Conservation (phyloP, 2,888 invertebrate species). For the Physocephala rufipes region DNA sequence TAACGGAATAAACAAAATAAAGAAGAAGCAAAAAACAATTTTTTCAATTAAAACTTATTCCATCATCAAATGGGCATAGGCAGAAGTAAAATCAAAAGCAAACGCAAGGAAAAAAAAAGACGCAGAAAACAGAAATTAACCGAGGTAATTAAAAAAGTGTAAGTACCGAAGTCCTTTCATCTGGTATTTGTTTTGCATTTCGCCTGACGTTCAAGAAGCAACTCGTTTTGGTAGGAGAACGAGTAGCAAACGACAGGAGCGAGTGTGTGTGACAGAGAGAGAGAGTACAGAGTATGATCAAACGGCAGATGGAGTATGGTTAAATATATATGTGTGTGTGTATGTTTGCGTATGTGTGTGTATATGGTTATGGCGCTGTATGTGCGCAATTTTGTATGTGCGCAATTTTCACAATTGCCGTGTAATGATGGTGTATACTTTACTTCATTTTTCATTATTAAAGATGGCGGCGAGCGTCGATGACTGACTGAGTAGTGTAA, state of each 20-base stretch:
- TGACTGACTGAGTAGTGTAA: slow-evolving; percentile 13
- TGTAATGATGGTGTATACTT: slow-evolving; percentile 23
- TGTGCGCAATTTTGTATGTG: slow-evolving; percentile 10
- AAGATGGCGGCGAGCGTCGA: slow-evolving; percentile 26
- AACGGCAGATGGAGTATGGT: background rate
- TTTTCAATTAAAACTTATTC: slow-evolving; percentile 65
- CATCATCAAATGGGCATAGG: slow-evolving; percentile 41
- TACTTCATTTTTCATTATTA: slow-evolving; percentile 35
- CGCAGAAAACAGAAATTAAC: slow-evolving; percentile 38
- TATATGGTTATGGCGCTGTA: background rate
- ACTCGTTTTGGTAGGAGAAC: no score
- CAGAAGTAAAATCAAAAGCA: no score
- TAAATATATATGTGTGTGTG: background rate
- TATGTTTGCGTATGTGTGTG: background rate
- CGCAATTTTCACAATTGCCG: slow-evolving; percentile 4
- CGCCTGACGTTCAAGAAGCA: background rate
- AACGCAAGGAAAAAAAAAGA: no score
- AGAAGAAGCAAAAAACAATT: slow-evolving; percentile 45
- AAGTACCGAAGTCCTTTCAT: slow-evolving; percentile 42
- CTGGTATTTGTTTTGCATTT: slow-evolving; percentile 23
- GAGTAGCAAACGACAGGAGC: no score
- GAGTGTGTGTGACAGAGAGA: background rate
- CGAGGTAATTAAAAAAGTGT: slow-evolving; percentile 53
- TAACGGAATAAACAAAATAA: slow-evolving; percentile 18
- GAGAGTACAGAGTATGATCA: no score